Evolutionary conservation across 1,140 invertebrate genomes (phyloP).

Genomic region (Nylanderia fulva): DNA sequence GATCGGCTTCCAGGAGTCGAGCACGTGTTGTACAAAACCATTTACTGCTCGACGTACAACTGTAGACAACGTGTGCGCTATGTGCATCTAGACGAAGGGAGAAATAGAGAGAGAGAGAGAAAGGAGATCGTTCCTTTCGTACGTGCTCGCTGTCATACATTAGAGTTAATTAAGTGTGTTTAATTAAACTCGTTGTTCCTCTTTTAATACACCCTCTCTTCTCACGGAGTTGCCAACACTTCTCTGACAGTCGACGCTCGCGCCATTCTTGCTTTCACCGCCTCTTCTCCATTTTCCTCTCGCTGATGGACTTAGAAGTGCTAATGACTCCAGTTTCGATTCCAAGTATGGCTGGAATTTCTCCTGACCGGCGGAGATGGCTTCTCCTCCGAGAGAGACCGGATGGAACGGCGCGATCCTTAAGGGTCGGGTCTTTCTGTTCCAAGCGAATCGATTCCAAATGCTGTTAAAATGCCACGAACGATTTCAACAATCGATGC

Average conservation of each 20-base stretch:
- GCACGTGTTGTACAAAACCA: constrained; percentile 65
- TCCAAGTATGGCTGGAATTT: constrained; percentile 76
- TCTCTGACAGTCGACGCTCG: constrained; percentile 40
- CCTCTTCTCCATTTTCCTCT: constrained; percentile 61
- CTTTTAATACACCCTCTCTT: constrained; percentile 55
- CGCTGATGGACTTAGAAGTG: constrained; percentile 67
- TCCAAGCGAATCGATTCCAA: constrained; percentile 27
- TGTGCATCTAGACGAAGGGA: constrained; percentile 23
- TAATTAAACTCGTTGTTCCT: constrained; percentile 80
- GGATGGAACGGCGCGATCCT: constrained; percentile 36
- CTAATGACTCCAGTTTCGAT: constrained; percentile 75
- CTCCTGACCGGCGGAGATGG: constrained; percentile 55
- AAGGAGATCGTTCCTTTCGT: constrained; percentile 52
- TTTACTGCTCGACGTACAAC: constrained; percentile 60
- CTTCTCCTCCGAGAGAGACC: constrained; percentile 38
- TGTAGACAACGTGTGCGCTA: constrained; percentile 69
- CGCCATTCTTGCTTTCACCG: constrained; percentile 50
- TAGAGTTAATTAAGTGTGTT: constrained; percentile 81
- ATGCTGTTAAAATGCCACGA: neutral
- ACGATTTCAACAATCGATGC: neutral
- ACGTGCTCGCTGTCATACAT: constrained; percentile 75
- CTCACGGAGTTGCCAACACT: constrained; percentile 44
- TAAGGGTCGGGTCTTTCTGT: constrained; percentile 9
- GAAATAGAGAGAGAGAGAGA: constrained; percentile 18
- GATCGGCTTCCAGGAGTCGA: constrained; percentile 54